Conservation (phyloP, 2,888 invertebrate species). For the Drosophila fulvimacula region DNA sequence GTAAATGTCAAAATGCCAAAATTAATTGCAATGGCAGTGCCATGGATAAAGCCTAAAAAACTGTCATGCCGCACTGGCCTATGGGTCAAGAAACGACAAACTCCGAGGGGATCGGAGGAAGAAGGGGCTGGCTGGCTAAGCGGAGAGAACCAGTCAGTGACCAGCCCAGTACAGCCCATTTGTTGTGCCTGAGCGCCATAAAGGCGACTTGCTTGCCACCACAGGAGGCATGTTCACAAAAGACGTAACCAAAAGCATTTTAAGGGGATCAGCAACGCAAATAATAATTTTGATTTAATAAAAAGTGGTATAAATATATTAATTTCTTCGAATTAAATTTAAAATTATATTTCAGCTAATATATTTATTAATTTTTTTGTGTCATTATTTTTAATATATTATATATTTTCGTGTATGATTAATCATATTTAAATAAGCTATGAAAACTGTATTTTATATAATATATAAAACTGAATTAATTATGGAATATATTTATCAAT, state of each 20-base stretch:
- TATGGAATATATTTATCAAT: too few species aligned
- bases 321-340: too few species aligned
- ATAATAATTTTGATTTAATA: not conserved
- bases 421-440: too few species aligned
- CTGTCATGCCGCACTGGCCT: slow-evolving; percentile 53
- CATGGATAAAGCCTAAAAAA: slow-evolving; percentile 62
- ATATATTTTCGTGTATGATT: too few species aligned
- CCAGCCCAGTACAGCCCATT: slow-evolving; percentile 63
- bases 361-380: too few species aligned
- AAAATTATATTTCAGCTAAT: too few species aligned
- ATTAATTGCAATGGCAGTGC: slow-evolving; percentile 80
- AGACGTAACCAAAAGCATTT: slow-evolving; percentile 19
- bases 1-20: slow-evolving; percentile 81
- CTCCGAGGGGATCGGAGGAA: not conserved
- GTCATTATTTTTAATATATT: too few species aligned
- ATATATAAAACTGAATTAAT: too few species aligned
- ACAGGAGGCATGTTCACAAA: slow-evolving; percentile 28
- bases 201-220: slow-evolving; percentile 35
- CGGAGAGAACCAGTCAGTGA: slow-evolving; percentile 42
- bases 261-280: not conserved
- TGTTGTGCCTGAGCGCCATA: slow-evolving; percentile 51
- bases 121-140: not conserved
- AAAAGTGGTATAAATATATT: too few species aligned
- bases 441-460: too few species aligned
- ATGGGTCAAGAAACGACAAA: slow-evolving; percentile 59